Base-by-base conservation (phyloP, 1,140 invertebrate genomes). In the Planococcus citri region DNA sequence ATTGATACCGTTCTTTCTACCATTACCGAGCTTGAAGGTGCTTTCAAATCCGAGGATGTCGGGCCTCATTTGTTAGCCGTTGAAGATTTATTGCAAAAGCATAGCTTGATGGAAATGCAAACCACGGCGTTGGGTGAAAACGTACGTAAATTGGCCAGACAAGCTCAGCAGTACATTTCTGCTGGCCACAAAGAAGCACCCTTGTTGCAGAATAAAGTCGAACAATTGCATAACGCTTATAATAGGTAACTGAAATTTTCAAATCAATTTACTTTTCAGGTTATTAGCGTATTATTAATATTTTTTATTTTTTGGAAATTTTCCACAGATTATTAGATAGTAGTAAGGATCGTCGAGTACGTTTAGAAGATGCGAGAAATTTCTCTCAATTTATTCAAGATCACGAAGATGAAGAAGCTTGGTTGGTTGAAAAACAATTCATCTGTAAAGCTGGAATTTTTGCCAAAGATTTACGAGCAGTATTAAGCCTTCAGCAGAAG, bases 341-440 rank as follows among this genome's bases (percentile, higher is more conserved):
- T 57, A 88, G 88, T 41, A 87, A 88, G 71, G 86, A 88, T 70
- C 84, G 94, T 20, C 87, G 92, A 70, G 85, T 85, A 0, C 84
- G 89, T 8, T 80, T 99, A 12, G 92, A 97, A 77, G 92, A 96
- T 72, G 93, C 94, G 0, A 83, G 93, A 72, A 91, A 93, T 75
- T 94, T 95, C 75, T 97, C 91, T 78, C 94, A 97, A 77, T 98
- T 98, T 79, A 82, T 98, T 68, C 89, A 94, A 83, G 93, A 96
- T 78, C 89, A 94, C 73, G 92, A 92, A 73, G 92, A 94, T 73
- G 94, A 96, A 79, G 93, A 94, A 80, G 88, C 91, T 0, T 97
- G 95, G 90, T 78, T 97, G 24, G 85, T 92, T 9, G 94, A 97
- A 75, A 95, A 95, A 75, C 90, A 96, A 76, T 81, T 92, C 12